Conservation (phyloP, 1,140 invertebrate species). For the Augochlora pura region DNA sequence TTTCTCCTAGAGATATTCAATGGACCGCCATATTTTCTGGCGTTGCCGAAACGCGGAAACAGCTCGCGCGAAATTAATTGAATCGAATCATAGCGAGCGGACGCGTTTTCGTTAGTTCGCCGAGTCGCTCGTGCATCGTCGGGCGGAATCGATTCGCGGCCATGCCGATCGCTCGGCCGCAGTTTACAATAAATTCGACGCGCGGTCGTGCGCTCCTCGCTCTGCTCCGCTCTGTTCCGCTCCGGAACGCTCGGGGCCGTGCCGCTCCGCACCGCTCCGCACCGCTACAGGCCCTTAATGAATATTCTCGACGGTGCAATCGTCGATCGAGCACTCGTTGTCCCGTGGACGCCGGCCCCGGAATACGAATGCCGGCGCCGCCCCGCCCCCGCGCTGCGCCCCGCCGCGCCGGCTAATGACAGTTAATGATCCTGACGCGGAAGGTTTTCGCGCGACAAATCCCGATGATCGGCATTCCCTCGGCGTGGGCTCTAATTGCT, state of each 20-base stretch:
- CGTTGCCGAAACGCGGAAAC: background rate
- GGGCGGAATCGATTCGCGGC: constrained; percentile 31
- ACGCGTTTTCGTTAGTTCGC: constrained; percentile 1
- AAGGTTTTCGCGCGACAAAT: constrained; percentile 21
- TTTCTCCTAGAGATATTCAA: background rate
- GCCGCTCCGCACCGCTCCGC: background rate
- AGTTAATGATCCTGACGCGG: constrained; percentile 25
- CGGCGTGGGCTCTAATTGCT: constrained; percentile 1
- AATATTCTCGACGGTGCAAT: constrained; percentile 6
- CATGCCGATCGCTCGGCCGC: background rate
- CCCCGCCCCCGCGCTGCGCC: no score
- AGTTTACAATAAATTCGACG: constrained; percentile 35
- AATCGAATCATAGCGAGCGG: constrained; percentile 27
- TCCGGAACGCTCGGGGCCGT: no score
- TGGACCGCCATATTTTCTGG: background rate
- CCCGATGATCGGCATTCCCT: constrained; percentile 1
- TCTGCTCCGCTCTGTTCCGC: no score
- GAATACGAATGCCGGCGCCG: constrained; percentile 4
- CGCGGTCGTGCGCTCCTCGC: no score
- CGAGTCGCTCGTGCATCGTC: constrained; percentile 4
- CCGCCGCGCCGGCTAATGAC: background rate
- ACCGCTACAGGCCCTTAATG: background rate
- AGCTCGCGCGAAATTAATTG: constrained; percentile 9
- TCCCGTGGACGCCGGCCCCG: background rate
- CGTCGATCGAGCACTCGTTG: constrained; percentile 7